phyloP scores from a whole-genome alignment of 2,888 invertebrate species.

The Pterobdella sp. region DNA sequence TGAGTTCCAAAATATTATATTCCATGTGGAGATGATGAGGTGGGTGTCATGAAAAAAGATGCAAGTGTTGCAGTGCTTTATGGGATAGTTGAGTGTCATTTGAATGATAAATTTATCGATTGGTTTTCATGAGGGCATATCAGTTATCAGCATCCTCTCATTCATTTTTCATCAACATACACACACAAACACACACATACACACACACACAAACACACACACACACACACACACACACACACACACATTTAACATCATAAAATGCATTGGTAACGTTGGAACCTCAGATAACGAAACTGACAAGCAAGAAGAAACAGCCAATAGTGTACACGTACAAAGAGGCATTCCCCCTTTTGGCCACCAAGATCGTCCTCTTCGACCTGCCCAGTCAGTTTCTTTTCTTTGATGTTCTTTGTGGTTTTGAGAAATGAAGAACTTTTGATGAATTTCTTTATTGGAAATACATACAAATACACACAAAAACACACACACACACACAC shows the following conservation, averaged over 20 bases:
- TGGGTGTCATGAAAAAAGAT: too few species aligned
- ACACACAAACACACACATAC: neutral
- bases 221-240: neutral
- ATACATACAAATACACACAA: too few species aligned
- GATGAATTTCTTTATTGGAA: neutral
- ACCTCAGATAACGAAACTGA: conserved; percentile 72
- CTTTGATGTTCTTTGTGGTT: neutral
- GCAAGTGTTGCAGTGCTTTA: too few species aligned
- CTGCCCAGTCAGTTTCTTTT: conserved; percentile 46
- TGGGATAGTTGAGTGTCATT: too few species aligned
- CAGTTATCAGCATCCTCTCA: too few species aligned
- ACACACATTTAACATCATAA: neutral
- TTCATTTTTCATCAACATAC: neutral
- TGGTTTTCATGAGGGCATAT: too few species aligned
- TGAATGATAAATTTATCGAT: too few species aligned
- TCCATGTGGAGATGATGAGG: too few species aligned
- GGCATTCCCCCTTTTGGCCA: conserved; percentile 83
- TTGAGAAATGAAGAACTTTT: neutral
- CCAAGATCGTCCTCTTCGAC: conserved; percentile 81
- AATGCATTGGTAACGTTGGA: neutral
- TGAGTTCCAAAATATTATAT: too few species aligned
- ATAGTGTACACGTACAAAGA: conserved; percentile 85
- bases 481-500: conserved; percentile 28
- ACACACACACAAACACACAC: neutral
- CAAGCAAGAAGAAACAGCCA: conserved; percentile 91